Evolutionary conservation across 2,113 vertebrate species (phyloP).

Genomic region (Amia ocellicauda): DNA sequence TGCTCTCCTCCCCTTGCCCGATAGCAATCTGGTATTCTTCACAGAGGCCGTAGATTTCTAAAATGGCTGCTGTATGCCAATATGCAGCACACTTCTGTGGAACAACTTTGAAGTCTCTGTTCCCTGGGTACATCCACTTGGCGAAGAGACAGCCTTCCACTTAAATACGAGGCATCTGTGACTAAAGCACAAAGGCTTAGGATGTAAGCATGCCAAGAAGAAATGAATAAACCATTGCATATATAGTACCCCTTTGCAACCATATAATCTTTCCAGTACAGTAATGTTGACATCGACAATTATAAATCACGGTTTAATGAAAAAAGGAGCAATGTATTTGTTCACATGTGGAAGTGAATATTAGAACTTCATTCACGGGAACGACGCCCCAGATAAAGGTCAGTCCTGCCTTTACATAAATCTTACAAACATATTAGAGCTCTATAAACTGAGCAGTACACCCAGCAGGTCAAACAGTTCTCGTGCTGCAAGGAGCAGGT

Average conservation of each 20-base stretch:
- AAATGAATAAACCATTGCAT: neutral
- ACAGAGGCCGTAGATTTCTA: no score
- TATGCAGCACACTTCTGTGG: no score
- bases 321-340: neutral
- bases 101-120: conserved; percentile 13
- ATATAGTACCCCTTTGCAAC: neutral
- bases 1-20: no score
- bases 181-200: conserved; percentile 33
- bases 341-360: neutral
- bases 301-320: neutral
- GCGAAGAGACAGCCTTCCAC: no score
- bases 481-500: conserved; percentile 4
- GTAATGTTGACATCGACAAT: neutral
- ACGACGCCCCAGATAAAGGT: conserved; percentile 3
- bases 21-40: neutral
- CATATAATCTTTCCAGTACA: neutral
- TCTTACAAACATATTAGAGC: conserved; percentile 21
- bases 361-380: neutral
- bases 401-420: neutral
- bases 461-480: conserved; percentile 21
- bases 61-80: no score
- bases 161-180: conserved; percentile 40
- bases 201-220: conserved; percentile 43
- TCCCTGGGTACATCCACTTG: neutral
- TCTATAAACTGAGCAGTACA: conserved; percentile 19